Evolutionary conservation across 2,797 vertebrate species (phyloP), one percentile per base, ranked within the genome.

Genomic region (Valencia hispanica): DNA sequence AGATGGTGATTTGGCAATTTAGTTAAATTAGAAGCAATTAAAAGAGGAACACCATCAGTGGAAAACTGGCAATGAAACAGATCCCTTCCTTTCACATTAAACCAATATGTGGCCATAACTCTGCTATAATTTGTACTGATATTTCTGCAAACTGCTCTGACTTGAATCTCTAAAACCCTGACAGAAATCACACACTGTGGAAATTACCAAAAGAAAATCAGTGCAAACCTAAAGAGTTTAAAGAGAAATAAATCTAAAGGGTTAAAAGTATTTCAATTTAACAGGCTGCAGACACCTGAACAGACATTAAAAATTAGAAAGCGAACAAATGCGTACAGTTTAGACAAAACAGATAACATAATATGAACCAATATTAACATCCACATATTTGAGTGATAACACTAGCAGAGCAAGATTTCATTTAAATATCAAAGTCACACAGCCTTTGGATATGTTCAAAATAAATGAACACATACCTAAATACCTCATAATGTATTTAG

Each of bases 1-100:
- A 94, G 93, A 93, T 93, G 92, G 91, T 86, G 88, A 87, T 79
- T 79, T 83, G 84, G 89, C 87, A 91, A 84, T 93, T 90, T 79
- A 85, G 83, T 84, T 89, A 91, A 93, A 91, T 88, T 79, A 87
- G 85, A 89, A 73, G 87, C 85, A 88, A 91, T 92, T 89, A 92
- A 86, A 90, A 87, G 65, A 85, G 75, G 61, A 89, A 88, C 82
- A 81, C 70, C 70, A 88, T 66, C 79, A 85, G 87, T 73, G 72
- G 73, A 85, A 75, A 81, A 75, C 75, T 30, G 80, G 68, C 86
- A 87, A 80, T 82, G 68, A 85, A 89, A 65, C 51, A 70, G 78
- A 85, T 78, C 51, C 34, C 72, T 73, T 81, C 84, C 73, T 71
- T 74, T 69, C 18, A 87, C 86, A 87, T 88, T 87, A 72, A 80